A percentile compares a stretch with the other conserved stretches of the same genome.
phyloP scores from a whole-genome alignment of 2,113 vertebrate species.

The Pterocles burchelli region DNA sequence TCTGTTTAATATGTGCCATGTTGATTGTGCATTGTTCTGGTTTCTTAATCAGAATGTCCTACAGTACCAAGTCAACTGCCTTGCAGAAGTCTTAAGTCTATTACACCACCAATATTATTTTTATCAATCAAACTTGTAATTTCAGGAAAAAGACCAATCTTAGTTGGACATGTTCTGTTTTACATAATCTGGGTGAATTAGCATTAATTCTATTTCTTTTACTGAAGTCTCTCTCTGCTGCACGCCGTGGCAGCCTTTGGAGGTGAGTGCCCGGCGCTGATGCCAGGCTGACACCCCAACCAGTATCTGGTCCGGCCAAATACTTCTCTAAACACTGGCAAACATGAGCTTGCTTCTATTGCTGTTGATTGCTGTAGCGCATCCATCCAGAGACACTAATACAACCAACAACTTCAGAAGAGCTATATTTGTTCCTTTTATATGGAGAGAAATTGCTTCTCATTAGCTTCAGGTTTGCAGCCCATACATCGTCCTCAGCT shows the following conservation, averaged over 20 bases:
- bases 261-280: background rate
- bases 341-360: background rate
- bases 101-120: background rate
- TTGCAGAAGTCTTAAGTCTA: background rate
- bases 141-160: background rate
- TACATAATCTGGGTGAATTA: background rate
- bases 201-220: background rate
- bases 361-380: background rate
- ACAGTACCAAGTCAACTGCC: background rate
- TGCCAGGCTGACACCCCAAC: background rate
- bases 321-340: background rate
- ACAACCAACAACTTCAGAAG: background rate
- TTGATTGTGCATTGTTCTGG: constrained; percentile 15
- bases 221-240: no score
- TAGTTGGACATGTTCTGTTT: background rate
- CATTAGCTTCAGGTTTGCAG: background rate
- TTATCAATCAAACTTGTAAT: background rate
- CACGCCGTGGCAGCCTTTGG: background rate
- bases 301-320: background rate
- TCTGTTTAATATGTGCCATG: background rate
- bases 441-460: background rate
- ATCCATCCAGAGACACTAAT: background rate
- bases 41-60: background rate
- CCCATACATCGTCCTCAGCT: background rate
- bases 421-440: background rate